phyloP scores from a whole-genome alignment of 2,888 invertebrate genomes.

The Dasypogon diadema region DNA sequence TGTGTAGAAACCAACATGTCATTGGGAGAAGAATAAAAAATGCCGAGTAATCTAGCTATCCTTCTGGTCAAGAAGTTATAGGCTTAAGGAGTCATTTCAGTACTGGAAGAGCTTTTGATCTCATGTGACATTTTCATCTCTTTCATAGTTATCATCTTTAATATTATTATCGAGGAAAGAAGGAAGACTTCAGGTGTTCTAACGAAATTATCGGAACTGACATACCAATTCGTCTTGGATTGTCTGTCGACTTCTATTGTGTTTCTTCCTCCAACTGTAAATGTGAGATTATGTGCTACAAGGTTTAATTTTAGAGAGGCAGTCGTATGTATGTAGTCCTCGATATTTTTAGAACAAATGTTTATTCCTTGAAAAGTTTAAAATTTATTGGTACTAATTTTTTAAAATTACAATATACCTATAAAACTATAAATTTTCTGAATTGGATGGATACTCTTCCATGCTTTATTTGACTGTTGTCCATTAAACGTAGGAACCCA shows the following conservation, averaged over 20 bases:
- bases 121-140: slow-evolving; percentile 34
- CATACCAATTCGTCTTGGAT: slow-evolving; percentile 15
- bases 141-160: slow-evolving; percentile 15
- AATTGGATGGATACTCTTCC: too few species aligned
- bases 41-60: slow-evolving; percentile 31
- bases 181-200: slow-evolving; percentile 23
- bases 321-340: too few species aligned
- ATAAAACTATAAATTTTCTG: too few species aligned
- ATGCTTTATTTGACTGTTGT: too few species aligned
- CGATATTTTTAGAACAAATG: too few species aligned
- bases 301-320: too few species aligned
- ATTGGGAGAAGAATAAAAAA: slow-evolving; percentile 15
- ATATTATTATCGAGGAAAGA: slow-evolving; percentile 23
- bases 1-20: slow-evolving; percentile 36
- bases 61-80: slow-evolving; percentile 46
- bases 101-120: slow-evolving; percentile 23
- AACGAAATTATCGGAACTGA: slow-evolving; percentile 25
- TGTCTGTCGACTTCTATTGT: too few species aligned
- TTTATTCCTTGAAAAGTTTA: too few species aligned
- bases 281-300: too few species aligned
- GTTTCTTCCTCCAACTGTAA: not conserved
- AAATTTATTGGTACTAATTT: too few species aligned
- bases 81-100: slow-evolving; percentile 18
- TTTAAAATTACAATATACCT: too few species aligned
- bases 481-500: too few species aligned